Evolutionary conservation across 2,113 vertebrate species (phyloP), one percentile per base, ranked within the genome.

Genomic region (Nestor notabilis): DNA sequence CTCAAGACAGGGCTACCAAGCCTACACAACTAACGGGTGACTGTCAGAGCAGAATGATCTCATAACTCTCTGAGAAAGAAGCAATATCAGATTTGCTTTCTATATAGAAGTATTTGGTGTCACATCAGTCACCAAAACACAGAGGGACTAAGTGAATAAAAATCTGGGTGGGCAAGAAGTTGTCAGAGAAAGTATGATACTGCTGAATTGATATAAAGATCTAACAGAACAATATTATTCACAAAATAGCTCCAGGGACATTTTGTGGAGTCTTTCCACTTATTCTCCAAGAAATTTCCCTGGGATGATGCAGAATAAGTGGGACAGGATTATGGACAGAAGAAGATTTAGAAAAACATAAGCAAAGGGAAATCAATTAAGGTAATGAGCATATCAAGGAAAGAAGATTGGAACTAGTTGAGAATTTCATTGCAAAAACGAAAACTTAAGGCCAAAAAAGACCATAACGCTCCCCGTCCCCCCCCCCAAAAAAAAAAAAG

Each of bases 401-500:
- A 81, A 78, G 24, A 86, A 77, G 5, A 23, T 46, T 71, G 78
- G 44, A 91, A 61, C 1, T 29, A 37, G 2, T 17, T 69, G n/a
- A 89, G 53, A 64, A 66, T 81, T 94, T 71, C 13, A 43, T 70
- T 6, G 5, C 5, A 50, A 58, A 68, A 94, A 60, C 49, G 2
- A 89, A 94, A 77, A 3, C 7, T 81, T 74, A 20, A 63, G 20
- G 68, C 13, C 15, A 47, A 68, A 52, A 53, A 41, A 49, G 12
- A 49, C 5, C 1, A 25, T 14, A 20, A 23, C 8, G 8, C n/a
- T 24, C 6, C 5, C 5, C 15, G n/a, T n/a, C 9, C 10, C 6
- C 2, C 2, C 0, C 5, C 0, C 31, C 18, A 43, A 15, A 0
- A 13, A 1, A 33, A 44, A 41, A 25, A n/a, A 1, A 49, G 11